Evolutionary conservation across 2,888 invertebrate genomes (phyloP).

Genomic region (Crossocerus cetratus): DNA sequence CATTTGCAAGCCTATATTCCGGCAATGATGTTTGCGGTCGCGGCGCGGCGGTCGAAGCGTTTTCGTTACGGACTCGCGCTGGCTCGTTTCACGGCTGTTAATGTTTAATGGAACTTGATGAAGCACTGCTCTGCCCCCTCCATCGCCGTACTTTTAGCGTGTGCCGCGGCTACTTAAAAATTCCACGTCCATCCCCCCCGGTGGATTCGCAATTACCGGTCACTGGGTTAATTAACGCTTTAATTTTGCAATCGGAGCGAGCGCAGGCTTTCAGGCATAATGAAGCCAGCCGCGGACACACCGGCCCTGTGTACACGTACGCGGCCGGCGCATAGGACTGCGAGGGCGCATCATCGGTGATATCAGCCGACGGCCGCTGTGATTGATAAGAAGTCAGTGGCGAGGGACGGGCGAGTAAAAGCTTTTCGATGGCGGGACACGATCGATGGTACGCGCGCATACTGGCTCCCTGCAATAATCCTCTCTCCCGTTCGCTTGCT

Average conservation of each 20-base stretch:
- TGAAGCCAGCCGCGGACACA: background rate
- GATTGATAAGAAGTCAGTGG: background rate
- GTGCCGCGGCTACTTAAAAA: conserved; percentile 9
- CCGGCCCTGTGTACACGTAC: too few species aligned
- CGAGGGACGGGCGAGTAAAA: conserved; percentile 28
- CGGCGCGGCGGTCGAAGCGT: background rate
- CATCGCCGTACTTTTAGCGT: background rate
- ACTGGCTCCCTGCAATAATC: background rate
- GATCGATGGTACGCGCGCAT: conserved; percentile 47
- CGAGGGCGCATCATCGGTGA: background rate
- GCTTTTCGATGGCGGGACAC: conserved; percentile 28
- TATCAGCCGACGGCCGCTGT: background rate
- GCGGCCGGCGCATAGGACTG: too few species aligned
- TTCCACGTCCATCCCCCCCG: background rate
- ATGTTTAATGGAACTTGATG: conserved; percentile 5
- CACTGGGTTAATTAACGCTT: conserved; percentile 34
- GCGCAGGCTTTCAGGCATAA: background rate
- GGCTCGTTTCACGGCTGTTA: conserved; percentile 11
- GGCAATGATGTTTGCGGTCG: background rate
- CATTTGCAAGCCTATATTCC: background rate
- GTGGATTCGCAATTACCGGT: conserved; percentile 26
- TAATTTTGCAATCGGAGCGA: conserved; percentile 21
- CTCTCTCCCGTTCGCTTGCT: background rate
- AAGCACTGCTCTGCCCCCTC: background rate
- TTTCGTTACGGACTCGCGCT: background rate